Evolutionary conservation across 2,113 vertebrate genomes (phyloP), one percentile per base, ranked within the genome.

Genomic region (Dipodomys spectabilis): DNA sequence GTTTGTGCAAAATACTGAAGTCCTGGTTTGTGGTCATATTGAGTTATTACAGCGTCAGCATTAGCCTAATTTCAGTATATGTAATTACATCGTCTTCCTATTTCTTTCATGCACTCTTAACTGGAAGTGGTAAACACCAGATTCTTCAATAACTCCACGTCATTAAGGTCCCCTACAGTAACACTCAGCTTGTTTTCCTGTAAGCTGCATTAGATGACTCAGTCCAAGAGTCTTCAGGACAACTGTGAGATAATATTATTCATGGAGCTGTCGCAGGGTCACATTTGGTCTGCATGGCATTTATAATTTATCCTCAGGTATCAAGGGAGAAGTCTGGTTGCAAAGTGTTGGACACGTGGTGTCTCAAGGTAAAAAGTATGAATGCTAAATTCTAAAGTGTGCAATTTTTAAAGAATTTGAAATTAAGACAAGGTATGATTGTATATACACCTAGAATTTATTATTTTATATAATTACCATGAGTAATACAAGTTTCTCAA

Each of bases 191-290:
- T 93, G 90, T 90, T 97, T 97, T 97, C 96, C 96, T 96, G 95
- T 95, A 96, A 96, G 75, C 82, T 81, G 69, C 92, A 96, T 94
- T 96, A 95, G 96, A 95, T 97, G 93, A 95, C 90, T 97, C 94
- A 97, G 77, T 95, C 49, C 30, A 35, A 88, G 62, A 78, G 49
- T 67, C 77, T 90, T 77, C 93, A 82, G 74, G 96, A 80, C 67
- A 88, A 83, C 32, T 83, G 82, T 95, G 82, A 97, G 94, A 96
- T 94, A 96, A 97, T 94, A 82, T 72, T 93, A 18, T 90, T 82
- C 89, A 77, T 0, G 82, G 44, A 75, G 60, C 67, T 71, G 6
- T 69, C 78, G 53, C 86, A 64, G 81, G 73, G 65, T 92, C 90
- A 60, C 39, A 23, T 88, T 93, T 93, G 72, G 35, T 71, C 78